A percentile compares a stretch with the other conserved stretches of the same genome.
Conservation (phyloP, 2,113 vertebrate species). For the Phrynosoma platyrhinos region DNA sequence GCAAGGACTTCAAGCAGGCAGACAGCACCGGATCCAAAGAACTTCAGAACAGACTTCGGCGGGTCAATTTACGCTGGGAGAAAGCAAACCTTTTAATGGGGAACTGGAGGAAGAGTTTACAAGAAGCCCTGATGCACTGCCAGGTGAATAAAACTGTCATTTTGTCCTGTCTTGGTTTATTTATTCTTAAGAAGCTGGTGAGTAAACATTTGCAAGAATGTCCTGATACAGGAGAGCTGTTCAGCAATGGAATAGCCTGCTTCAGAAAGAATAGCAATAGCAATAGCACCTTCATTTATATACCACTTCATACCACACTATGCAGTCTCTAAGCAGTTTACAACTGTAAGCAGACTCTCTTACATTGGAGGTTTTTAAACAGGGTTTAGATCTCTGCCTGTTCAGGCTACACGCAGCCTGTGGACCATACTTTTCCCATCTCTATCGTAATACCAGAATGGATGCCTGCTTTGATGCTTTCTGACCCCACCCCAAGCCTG, state of each 20-base stretch:
- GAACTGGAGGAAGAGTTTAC: conserved; percentile 83
- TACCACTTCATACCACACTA: too few species aligned
- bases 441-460: neutral
- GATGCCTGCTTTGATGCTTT: neutral
- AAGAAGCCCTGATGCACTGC: conserved; percentile 82
- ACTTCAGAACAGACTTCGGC: conserved; percentile 79
- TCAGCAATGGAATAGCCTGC: neutral
- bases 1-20: conserved; percentile 77
- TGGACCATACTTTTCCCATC: neutral
- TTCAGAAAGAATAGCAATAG: too few species aligned
- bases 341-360: too few species aligned
- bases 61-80: conserved; percentile 87
- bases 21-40: conserved; percentile 78
- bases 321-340: too few species aligned
- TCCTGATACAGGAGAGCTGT: neutral
- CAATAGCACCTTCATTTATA: too few species aligned
- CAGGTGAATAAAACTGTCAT: conserved; percentile 77
- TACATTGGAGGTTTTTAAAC: too few species aligned
- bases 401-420: too few species aligned
- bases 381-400: too few species aligned
- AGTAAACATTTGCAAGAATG: neutral
- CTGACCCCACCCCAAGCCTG: too few species aligned
- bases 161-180: neutral
- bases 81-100: conserved; percentile 76
- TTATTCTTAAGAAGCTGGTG: neutral